Base-by-base conservation (phyloP, 2,888 invertebrate species). In the Labia minor region DNA sequence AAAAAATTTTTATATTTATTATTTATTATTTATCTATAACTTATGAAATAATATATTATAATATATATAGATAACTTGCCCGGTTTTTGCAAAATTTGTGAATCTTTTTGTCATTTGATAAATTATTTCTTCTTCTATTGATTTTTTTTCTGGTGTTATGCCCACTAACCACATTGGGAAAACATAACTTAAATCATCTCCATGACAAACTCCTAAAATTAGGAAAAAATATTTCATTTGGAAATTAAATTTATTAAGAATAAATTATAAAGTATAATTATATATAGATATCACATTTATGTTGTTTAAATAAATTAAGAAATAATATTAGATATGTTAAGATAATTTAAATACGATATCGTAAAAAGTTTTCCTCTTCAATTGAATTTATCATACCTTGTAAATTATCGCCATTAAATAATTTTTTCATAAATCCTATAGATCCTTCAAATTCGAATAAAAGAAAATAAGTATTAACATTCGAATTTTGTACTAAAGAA, bases 21-120 rank as follows among this genome's bases (percentile, higher is more conserved):
- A n/a, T n/a, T n/a, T n/a, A n/a, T n/a, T n/a, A n/a, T 33, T 33
- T 33, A 6, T 16, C 1, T 19, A 14, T 3, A 33, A 20, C 10
- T 19, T 62, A 19, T 62, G 62, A 62, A 63, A n/a, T 18, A 10
- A 16, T 11, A 63, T 18, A 21, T n/a, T 18, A 21, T 18, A 33
- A 37, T 19, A 21, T 1, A 62, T 2, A n/a, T n/a, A n/a, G n/a
- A n/a, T 3, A 19, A 14, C 69, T 63, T 63, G 65, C 69, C 69
- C 69, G 8, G 66, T 69, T 62, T 68, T 68, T 49, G 68, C 69
- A 63, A 69, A 69, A 21, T 68, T 68, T 16, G 69, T 69, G 63
- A 66, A 66, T 63, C 67, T 62, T 21, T 65, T 66, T 33, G 66
- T 64, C 11, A 69, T 33, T 21, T 33, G 21, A 20, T 21, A 4